These are phyloP conservation scores for Goniozus legneri DNA, from an alignment of 1,140 invertebrate species.

Conservation along the genomic window DNA sequence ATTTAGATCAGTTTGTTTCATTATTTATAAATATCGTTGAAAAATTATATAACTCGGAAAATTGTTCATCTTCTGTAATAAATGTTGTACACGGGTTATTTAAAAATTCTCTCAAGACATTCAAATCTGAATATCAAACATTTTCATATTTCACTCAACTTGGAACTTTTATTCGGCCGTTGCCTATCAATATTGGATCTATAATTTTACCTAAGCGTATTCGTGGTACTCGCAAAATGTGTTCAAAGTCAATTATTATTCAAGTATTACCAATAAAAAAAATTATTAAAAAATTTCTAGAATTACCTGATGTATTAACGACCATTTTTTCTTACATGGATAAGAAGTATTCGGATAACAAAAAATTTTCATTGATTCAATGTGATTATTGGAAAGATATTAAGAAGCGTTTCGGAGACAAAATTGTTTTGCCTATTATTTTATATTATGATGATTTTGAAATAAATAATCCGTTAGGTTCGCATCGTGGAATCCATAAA, in stretches of 20 bases:
- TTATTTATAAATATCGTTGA: not conserved
- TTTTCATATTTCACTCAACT: not conserved
- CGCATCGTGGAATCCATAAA: slow-evolving; percentile 3
- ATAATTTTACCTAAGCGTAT: not conserved
- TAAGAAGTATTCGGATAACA: not conserved
- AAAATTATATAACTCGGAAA: not conserved
- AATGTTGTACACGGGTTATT: not conserved
- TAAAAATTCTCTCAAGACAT: not conserved
- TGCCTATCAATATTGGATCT: not conserved
- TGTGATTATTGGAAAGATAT: not conserved
- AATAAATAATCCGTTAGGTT: slow-evolving; percentile 3
- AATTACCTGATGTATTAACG: not conserved
- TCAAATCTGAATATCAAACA: not conserved
- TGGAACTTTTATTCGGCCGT: not conserved
- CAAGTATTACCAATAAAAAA: not conserved
- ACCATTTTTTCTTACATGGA: not conserved
- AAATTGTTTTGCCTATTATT: slow-evolving; percentile 3
- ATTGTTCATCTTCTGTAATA: not conserved
- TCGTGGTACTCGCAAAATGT: not conserved
- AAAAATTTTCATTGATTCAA: not conserved
- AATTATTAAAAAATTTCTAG: not conserved
- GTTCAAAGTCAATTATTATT: not conserved
- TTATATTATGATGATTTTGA: slow-evolving; percentile 8
- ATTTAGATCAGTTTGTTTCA: not conserved
- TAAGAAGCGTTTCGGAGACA: slow-evolving; percentile 1